Evolutionary conservation across 2,797 vertebrate species (phyloP), one percentile per base, ranked within the genome.

Genomic region (Anas georgica): DNA sequence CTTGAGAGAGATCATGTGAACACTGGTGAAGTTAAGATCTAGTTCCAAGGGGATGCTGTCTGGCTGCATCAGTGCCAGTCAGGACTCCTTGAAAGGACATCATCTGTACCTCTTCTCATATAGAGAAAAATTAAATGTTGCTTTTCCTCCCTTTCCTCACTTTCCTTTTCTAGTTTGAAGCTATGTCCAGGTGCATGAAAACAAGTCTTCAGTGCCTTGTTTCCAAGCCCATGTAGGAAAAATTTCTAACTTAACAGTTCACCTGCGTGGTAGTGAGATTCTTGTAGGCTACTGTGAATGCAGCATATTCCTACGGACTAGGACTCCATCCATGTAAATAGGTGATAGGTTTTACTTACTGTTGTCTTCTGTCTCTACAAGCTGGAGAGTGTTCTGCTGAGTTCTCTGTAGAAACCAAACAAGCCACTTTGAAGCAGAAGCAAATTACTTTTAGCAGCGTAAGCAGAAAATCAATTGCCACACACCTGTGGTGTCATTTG

Each of bases 311-410:
- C 39, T 52, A 7, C 1, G 6, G 66, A 29, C 26, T 13, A 3
- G 39, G 63, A 12, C 6, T 28, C 33, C n/a, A 1, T 41, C 41
- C 1, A 3, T 0, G 1, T 4, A 46, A 59, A 39, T 4, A 39
- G 62, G 43, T 46, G 52, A 12, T 4, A 31, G 45, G 29, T 64
- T 46, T 79, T 81, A 21, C 25, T 29, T 12, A 29, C 23, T 82
- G 26, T 20, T 70, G 54, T 23, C 15, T 31, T 37, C 66, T 23
- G 25, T 7, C 63, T 81, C 48, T 84, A 56, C 28, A 70, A 52
- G 8, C 29, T 68, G 81, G 66, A 60, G 64, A 50, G 35, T n/a
- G 55, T 69, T 55, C 79, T 80, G 72, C 70, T 52, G 88, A 11
- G 31, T 12, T 82, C 63, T 46, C 74, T 79, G 43, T 7, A 33